phyloP scores from a whole-genome alignment of 2,797 vertebrate genomes.

The Characodon lateralis region DNA sequence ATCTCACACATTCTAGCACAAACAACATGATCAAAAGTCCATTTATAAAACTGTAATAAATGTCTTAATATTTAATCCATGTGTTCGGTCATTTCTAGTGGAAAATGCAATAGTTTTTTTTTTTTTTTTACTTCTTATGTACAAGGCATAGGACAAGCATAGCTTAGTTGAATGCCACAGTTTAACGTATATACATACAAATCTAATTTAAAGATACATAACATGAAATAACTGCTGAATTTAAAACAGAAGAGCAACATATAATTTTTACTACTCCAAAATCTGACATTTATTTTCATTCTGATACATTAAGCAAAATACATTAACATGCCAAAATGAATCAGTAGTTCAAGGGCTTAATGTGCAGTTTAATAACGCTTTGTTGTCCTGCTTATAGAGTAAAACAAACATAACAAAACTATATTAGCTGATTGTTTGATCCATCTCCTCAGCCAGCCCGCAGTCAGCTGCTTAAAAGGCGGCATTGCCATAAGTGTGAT shows the following conservation, averaged over 20 bases:
- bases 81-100: slow-evolving; percentile 37
- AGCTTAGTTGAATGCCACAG: too few species aligned
- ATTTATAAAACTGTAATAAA: slow-evolving; percentile 72
- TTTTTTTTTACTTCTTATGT: not conserved
- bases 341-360: not conserved
- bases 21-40: slow-evolving; percentile 47
- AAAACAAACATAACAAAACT: not conserved
- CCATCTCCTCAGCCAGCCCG: not conserved
- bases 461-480: not conserved
- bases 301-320: not conserved
- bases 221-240: not conserved
- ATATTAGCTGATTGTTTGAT: not conserved
- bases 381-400: not conserved
- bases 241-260: not conserved
- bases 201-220: not conserved
- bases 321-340: not conserved
- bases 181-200: too few species aligned
- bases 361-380: too few species aligned
- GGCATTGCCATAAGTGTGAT: not conserved
- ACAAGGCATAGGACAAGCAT: not conserved
- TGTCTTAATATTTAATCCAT: slow-evolving; percentile 60
- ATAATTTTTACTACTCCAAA: not conserved
- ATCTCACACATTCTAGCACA: slow-evolving; percentile 49
- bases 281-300: not conserved
- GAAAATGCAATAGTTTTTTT: not conserved